Percentiles rank a stretch among this genome's conserved stretches.
These are phyloP conservation scores for Nasonia giraulti DNA, from an alignment of 1,140 invertebrate species.

Conservation along the genomic window DNA sequence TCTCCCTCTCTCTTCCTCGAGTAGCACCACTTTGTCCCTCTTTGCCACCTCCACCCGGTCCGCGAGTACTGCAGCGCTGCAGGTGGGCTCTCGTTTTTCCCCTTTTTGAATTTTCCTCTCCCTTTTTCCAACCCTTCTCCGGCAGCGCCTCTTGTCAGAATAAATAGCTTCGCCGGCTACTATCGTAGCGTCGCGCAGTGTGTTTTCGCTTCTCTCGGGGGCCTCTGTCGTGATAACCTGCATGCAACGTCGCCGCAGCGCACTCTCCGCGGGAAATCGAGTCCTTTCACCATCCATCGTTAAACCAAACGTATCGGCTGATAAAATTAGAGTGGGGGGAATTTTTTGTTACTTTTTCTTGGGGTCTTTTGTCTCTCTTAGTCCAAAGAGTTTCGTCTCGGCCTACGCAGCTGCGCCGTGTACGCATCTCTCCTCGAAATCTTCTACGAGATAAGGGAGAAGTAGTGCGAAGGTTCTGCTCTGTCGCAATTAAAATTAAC, in stretches of 20 bases:
- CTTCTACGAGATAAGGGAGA: neutral
- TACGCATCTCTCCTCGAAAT: neutral
- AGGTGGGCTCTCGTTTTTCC: neutral
- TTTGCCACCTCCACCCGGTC: neutral
- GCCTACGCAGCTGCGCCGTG: no score
- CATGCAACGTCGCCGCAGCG: neutral
- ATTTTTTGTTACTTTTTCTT: no score
- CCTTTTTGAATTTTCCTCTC: slow-evolving; percentile 1
- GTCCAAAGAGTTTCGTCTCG: no score
- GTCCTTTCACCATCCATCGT: neutral
- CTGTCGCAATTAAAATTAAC: slow-evolving; percentile 56
- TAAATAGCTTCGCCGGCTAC: slow-evolving; percentile 42
- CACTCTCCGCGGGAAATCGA: neutral
- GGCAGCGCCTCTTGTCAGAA: slow-evolving; percentile 19
- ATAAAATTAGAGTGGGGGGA: neutral
- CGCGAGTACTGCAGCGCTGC: neutral
- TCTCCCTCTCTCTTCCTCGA: slow-evolving; percentile 7
- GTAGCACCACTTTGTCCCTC: slow-evolving; percentile 27
- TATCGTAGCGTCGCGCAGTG: neutral
- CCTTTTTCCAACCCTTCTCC: slow-evolving; percentile 2
- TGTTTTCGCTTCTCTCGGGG: neutral
- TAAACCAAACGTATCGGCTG: neutral
- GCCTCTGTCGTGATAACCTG: neutral
- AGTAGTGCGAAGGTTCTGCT: neutral
- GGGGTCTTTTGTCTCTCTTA: no score